Conservation (phyloP, 2,888 invertebrate species). For the Rhingia campestris region DNA sequence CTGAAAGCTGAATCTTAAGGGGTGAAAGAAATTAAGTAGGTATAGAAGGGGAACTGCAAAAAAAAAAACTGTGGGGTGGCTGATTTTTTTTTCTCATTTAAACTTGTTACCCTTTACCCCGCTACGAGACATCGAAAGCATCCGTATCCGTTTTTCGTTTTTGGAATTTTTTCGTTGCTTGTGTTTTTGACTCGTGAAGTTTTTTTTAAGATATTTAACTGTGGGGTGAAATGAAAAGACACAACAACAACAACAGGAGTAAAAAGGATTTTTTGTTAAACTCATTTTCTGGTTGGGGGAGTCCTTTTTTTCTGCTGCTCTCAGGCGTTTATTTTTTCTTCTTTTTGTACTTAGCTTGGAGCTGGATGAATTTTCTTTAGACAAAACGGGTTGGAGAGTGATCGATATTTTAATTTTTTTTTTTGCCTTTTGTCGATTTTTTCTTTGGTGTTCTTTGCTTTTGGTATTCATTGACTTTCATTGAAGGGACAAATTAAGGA, state of each 20-base stretch:
- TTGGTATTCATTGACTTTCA: constrained; percentile 54
- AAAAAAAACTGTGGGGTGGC: constrained; percentile 62
- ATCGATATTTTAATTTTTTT: constrained; percentile 82
- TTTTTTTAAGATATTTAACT: constrained; percentile 50
- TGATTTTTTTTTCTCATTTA: constrained; percentile 72
- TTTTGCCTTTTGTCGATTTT: constrained; percentile 75
- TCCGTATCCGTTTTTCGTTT: constrained; percentile 67
- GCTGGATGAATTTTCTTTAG: constrained; percentile 56
- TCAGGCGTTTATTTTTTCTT: constrained; percentile 70
- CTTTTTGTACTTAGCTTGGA: constrained; percentile 62
- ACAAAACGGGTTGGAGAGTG: constrained; percentile 80
- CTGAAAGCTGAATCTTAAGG: constrained; percentile 68
- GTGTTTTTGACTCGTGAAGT: constrained; percentile 69
- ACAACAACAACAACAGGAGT: constrained; percentile 66
- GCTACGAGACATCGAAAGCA: constrained; percentile 69
- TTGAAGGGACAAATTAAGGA: constrained; percentile 59
- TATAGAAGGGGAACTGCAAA: constrained; percentile 56
- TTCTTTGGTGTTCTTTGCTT: constrained; percentile 49
- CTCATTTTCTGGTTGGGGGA: constrained; percentile 65
- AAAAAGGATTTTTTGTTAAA: constrained; percentile 64
- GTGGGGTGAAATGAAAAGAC: constrained; percentile 54
- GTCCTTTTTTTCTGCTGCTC: constrained; percentile 63
- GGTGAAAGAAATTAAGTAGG: constrained; percentile 73
- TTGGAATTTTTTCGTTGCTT: constrained; percentile 56
- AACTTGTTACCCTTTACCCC: constrained; percentile 74